A percentile compares a stretch with the other conserved stretches of the same genome.
These are phyloP conservation scores for Procambarus virginalis DNA, from an alignment of 1,140 invertebrate species.

Conservation along the genomic window DNA sequence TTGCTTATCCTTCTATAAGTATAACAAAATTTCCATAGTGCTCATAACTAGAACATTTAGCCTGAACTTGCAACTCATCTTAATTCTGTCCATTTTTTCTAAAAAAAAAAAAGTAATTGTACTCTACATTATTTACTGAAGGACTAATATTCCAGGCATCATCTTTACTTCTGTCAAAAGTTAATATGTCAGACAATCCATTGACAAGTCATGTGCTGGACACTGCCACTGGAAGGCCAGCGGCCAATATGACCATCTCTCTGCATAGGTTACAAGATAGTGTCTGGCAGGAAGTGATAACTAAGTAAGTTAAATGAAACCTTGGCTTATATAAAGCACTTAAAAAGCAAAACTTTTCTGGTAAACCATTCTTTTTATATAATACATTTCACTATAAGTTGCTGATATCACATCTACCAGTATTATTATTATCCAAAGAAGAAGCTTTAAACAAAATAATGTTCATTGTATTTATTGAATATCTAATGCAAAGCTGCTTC, in stretches of 20 bases:
- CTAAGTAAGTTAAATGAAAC: constrained; percentile 19
- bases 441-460: too few relatives aligned
- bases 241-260: constrained; percentile 39
- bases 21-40: too few relatives aligned
- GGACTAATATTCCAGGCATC: constrained; percentile 8
- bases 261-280: constrained; percentile 16
- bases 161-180: background rate
- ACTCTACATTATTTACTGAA: background rate
- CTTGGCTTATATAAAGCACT: background rate
- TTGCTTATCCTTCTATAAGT: too few relatives aligned
- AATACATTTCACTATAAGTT: too few relatives aligned
- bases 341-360: background rate
- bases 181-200: constrained; percentile 36
- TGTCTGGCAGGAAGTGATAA: constrained; percentile 22
- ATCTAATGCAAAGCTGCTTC: too few relatives aligned
- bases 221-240: constrained; percentile 44
- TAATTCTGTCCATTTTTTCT: background rate
- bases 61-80: background rate
- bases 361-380: too few relatives aligned
- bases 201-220: constrained; percentile 51
- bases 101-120: background rate
- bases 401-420: too few relatives aligned
- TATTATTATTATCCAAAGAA: too few relatives aligned
- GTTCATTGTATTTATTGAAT: too few relatives aligned
- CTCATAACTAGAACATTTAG: background rate